phyloP scores from a whole-genome alignment of 2,797 vertebrate species.

The Paratrypauchen microcephalus region DNA sequence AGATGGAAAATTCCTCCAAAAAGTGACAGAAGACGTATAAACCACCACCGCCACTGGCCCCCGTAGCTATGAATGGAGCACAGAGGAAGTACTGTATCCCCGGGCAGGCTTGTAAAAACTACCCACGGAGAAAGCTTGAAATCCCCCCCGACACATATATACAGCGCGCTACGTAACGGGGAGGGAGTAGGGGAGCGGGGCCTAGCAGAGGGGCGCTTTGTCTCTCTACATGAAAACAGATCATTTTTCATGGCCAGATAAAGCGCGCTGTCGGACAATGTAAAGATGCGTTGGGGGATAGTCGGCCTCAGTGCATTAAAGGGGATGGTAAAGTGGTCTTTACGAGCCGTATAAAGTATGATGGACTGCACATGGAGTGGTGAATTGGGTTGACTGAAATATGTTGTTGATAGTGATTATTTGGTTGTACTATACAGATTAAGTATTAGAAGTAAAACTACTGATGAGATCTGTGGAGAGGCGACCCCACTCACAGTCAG shows the following conservation, averaged over 20 bases:
- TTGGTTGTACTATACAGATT: no score
- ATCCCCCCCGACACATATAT: constrained; percentile 31
- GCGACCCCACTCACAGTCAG: no score
- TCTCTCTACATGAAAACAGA: constrained; percentile 14
- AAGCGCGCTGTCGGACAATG: constrained; percentile 13
- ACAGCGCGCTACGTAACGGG: constrained; percentile 13
- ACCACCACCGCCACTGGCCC: constrained; percentile 23
- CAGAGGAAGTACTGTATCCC: constrained; percentile 47
- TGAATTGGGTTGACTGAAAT: no score
- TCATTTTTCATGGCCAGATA: constrained; percentile 28
- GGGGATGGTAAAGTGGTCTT: neutral
- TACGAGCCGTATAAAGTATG: neutral
- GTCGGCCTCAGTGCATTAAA: constrained; percentile 3
- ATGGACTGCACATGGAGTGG: neutral
- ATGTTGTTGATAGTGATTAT: no score
- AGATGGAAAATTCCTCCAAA: constrained; percentile 64
- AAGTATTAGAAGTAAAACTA: no score
- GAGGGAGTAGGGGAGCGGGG: constrained; percentile 1
- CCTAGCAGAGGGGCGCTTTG: constrained; percentile 7
- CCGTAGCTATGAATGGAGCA: constrained; percentile 35
- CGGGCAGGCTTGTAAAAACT: constrained; percentile 40
- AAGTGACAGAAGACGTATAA: constrained; percentile 64
- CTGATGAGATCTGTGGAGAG: no score
- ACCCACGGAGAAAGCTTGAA: constrained; percentile 29
- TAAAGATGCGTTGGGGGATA: neutral